phyloP scores from a whole-genome alignment of 2,113 vertebrate species.

The Cyprinodon tularosa region DNA sequence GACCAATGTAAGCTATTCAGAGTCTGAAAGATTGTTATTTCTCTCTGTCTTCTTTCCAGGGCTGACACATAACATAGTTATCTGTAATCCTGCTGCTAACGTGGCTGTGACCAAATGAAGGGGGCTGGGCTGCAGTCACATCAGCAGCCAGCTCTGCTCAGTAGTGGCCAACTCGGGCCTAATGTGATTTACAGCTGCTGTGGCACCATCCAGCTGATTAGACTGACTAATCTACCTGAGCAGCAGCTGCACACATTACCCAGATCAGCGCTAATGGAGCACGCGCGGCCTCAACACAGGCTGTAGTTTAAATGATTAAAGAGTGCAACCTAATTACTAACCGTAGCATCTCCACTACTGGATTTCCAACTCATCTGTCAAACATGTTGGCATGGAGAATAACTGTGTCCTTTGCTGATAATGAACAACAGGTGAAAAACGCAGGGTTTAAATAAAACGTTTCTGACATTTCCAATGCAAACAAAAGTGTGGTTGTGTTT shows the following conservation, averaged over 20 bases:
- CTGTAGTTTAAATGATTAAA: conserved; percentile 32
- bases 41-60: conserved; percentile 63
- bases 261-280: conserved; percentile 49
- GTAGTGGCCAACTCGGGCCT: conserved; percentile 62
- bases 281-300: conserved; percentile 28
- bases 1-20: conserved; percentile 50
- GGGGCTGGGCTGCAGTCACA: conserved; percentile 58
- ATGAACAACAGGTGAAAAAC: conserved; percentile 4
- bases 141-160: conserved; percentile 43
- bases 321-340: conserved; percentile 42
- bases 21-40: conserved; percentile 51
- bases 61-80: conserved; percentile 77
- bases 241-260: conserved; percentile 68
- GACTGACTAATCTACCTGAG: conserved; percentile 73
- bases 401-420: not conserved
- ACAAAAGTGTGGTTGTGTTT: not conserved
- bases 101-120: conserved; percentile 71
- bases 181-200: conserved; percentile 74
- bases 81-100: conserved; percentile 70
- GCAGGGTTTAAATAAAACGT: not conserved
- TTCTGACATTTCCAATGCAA: not conserved
- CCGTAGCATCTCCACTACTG: conserved; percentile 26
- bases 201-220: conserved; percentile 67
- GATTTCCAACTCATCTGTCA: conserved; percentile 37
- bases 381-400: conserved; percentile 12